phyloP scores from a whole-genome alignment of 2,113 vertebrate genomes.

The Trematomus loennbergii region DNA sequence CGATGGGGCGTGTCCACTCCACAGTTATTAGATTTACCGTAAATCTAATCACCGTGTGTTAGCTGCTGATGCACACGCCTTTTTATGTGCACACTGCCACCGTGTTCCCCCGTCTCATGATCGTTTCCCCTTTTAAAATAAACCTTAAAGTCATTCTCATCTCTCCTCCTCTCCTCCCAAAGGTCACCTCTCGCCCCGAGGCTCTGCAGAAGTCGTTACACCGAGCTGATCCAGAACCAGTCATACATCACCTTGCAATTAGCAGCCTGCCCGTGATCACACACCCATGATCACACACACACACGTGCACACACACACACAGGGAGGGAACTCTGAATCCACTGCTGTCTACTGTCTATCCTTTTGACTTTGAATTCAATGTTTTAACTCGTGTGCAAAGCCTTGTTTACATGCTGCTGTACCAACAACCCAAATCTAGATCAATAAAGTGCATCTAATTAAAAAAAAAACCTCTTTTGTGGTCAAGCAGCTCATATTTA shows the following conservation, averaged over 20 bases:
- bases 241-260: slow-evolving; percentile 78
- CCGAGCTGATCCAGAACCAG: slow-evolving; percentile 16
- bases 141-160: slow-evolving; percentile 51
- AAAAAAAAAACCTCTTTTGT: too few species aligned
- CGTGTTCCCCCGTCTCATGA: too few species aligned
- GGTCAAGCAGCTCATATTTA: too few species aligned
- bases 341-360: not conserved
- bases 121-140: slow-evolving; percentile 20
- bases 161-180: slow-evolving; percentile 14
- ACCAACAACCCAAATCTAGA: too few species aligned
- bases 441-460: too few species aligned
- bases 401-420: too few species aligned
- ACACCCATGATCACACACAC: slow-evolving; percentile 14
- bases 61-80: not conserved
- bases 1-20: too few species aligned
- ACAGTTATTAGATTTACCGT: too few species aligned
- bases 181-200: slow-evolving; percentile 24
- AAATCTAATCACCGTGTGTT: too few species aligned
- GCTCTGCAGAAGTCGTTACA: slow-evolving; percentile 63
- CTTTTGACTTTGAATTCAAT: too few species aligned
- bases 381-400: too few species aligned
- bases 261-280: slow-evolving; percentile 43
- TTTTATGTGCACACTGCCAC: not conserved
- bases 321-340: slow-evolving; percentile 2
- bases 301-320: not conserved